Evolutionary conservation across 2,797 vertebrate species (phyloP).

Genomic region (Pygocentrus nattereri): DNA sequence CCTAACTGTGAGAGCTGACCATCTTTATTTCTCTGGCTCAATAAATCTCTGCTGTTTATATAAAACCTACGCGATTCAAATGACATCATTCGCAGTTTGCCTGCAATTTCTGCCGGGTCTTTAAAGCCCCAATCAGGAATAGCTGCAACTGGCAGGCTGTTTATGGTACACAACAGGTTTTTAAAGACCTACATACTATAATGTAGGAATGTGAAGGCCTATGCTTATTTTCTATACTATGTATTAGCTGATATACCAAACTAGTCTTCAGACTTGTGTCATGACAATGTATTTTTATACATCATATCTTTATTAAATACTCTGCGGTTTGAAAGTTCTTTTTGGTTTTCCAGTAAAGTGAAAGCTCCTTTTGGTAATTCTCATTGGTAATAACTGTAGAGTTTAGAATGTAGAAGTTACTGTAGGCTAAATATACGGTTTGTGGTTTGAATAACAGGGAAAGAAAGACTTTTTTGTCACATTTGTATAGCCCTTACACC

Average conservation of each 20-base stretch:
- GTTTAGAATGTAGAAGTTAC: not conserved
- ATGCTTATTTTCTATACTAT: slow-evolving; percentile 6
- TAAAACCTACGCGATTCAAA: slow-evolving; percentile 45
- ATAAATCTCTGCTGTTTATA: slow-evolving; percentile 54
- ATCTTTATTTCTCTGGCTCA: slow-evolving; percentile 57
- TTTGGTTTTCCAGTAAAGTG: too few relatives aligned
- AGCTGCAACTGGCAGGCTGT: not conserved
- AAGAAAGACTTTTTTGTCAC: slow-evolving; percentile 21
- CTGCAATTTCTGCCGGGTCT: slow-evolving; percentile 23
- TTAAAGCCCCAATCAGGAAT: slow-evolving; percentile 32
- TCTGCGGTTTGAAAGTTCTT: not conserved
- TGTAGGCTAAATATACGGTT: slow-evolving; percentile 14
- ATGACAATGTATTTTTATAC: too few relatives aligned
- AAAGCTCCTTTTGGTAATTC: too few relatives aligned
- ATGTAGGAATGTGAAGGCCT: not conserved
- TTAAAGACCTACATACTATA: not conserved
- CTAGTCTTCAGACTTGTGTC: slow-evolving; percentile 2
- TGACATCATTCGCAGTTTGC: slow-evolving; percentile 58
- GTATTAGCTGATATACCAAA: not conserved
- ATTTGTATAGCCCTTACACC: slow-evolving; percentile 41
- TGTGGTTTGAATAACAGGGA: slow-evolving; percentile 18
- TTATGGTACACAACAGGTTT: not conserved
- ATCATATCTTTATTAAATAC: slow-evolving; percentile 3
- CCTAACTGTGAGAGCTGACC: slow-evolving; percentile 61
- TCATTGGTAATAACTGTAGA: too few relatives aligned